A percentile compares a stretch with the other conserved stretches of the same genome.
Evolutionary conservation across 2,113 vertebrate genomes (phyloP).

Genomic region (Candoia aspera): DNA sequence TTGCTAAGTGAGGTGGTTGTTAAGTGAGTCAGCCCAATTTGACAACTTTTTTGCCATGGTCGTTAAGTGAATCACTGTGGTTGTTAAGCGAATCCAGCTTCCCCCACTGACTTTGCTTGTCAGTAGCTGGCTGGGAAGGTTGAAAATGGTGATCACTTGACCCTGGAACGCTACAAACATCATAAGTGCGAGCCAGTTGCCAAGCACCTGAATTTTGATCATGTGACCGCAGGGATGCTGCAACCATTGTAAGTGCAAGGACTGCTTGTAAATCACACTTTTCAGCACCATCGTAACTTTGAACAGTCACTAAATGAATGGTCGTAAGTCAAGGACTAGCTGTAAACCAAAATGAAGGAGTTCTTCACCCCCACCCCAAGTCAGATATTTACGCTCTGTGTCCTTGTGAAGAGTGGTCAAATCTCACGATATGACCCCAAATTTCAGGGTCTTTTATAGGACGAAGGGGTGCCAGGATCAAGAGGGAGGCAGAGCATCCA

Average conservation of each 20-base stretch:
- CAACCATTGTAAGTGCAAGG: background rate
- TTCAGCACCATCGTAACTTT: background rate
- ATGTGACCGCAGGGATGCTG: background rate
- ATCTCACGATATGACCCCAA: no score
- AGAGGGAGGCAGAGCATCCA: no score
- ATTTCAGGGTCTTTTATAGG: no score
- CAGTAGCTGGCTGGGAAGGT: no score
- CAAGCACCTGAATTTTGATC: background rate
- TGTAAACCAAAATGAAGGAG: no score
- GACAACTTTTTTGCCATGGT: background rate
- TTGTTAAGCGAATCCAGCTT: background rate
- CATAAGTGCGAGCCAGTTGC: background rate
- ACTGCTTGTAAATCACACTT: rapidly evolving
- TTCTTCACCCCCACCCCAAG: no score
- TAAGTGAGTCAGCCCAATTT: background rate
- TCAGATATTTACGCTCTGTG: no score
- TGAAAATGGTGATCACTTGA: no score
- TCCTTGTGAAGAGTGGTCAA: no score
- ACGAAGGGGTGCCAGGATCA: no score
- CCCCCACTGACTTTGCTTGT: background rate
- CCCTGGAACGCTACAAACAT: rapidly evolving
- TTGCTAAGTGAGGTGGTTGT: background rate
- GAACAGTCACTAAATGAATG: background rate
- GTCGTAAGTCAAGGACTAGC: background rate
- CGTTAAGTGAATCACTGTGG: background rate